Percentiles rank a stretch among this genome's conserved stretches.
Evolutionary conservation across 1,140 invertebrate genomes (phyloP).

Genomic region (Cydia fagiglandana): DNA sequence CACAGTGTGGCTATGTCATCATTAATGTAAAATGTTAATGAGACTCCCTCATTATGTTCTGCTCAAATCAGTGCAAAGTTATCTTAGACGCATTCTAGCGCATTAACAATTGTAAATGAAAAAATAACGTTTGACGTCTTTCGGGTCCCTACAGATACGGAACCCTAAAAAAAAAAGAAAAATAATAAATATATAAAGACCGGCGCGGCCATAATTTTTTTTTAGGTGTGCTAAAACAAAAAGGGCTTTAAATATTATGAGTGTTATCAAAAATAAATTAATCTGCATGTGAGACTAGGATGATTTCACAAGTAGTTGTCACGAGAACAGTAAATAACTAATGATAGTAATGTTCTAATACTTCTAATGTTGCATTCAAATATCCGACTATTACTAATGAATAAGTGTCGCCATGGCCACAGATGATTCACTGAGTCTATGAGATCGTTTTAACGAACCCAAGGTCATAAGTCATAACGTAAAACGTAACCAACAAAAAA

Average conservation of each 20-base stretch:
- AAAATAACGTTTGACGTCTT: too few species aligned
- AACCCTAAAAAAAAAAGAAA: too few species aligned
- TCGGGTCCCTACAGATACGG: too few species aligned
- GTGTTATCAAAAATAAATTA: background rate
- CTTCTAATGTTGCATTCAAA: slow-evolving; percentile 2
- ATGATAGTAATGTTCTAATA: background rate
- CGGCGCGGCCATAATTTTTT: too few species aligned
- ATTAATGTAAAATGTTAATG: too few species aligned
- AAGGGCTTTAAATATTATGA: background rate
- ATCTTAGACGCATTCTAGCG: too few species aligned
- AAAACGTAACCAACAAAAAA: background rate
- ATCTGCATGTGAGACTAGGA: background rate
- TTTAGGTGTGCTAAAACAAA: background rate
- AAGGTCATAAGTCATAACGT: slow-evolving; percentile 5
- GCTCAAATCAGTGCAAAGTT: too few species aligned
- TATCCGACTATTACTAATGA: background rate
- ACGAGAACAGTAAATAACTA: background rate
- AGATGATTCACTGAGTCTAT: slow-evolving; percentile 7
- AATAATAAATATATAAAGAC: too few species aligned
- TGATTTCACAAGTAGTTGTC: slow-evolving; percentile 12
- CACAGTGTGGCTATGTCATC: too few species aligned
- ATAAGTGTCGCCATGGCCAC: background rate
- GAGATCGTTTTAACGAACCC: background rate
- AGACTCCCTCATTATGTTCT: too few species aligned
- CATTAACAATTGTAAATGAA: too few species aligned